Conservation (phyloP, 2,113 vertebrate species). For the Micronycteris hirsuta region DNA sequence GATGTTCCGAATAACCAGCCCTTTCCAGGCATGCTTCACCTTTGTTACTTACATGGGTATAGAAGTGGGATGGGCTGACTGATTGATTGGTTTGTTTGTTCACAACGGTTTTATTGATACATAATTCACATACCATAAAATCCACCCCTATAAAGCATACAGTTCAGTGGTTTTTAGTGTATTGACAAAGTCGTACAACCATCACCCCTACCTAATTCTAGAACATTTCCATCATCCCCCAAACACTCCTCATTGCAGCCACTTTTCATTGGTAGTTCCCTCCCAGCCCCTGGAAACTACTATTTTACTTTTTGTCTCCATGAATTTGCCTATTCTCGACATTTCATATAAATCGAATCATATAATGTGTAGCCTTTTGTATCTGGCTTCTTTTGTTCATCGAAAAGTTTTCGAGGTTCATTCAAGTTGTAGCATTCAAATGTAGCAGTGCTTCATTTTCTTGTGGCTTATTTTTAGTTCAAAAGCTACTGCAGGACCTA, state of each 20-base stretch:
- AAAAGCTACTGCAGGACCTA: neutral
- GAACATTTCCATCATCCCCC: neutral
- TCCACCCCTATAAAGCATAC: neutral
- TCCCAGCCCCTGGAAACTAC: neutral
- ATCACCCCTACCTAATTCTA: neutral
- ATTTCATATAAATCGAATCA: neutral
- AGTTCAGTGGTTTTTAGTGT: neutral
- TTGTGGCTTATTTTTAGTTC: neutral
- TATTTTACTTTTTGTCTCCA: neutral
- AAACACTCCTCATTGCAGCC: neutral
- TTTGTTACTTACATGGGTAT: neutral
- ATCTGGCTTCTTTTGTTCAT: neutral
- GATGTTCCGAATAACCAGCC: neutral
- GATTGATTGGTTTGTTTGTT: slow-evolving; percentile 30
- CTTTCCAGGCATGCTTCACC: neutral
- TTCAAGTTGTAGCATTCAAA: neutral
- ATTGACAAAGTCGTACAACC: neutral
- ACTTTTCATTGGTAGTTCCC: neutral
- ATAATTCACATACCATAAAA: slow-evolving; percentile 24
- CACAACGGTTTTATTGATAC: slow-evolving; percentile 18
- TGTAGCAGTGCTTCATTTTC: neutral
- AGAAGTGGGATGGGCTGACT: neutral
- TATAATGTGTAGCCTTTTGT: neutral
- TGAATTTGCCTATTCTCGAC: neutral
- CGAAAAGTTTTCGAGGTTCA: neutral